Evolutionary conservation across 1,140 invertebrate genomes (phyloP).

Genomic region (Stenopsyche tienmushanensis): DNA sequence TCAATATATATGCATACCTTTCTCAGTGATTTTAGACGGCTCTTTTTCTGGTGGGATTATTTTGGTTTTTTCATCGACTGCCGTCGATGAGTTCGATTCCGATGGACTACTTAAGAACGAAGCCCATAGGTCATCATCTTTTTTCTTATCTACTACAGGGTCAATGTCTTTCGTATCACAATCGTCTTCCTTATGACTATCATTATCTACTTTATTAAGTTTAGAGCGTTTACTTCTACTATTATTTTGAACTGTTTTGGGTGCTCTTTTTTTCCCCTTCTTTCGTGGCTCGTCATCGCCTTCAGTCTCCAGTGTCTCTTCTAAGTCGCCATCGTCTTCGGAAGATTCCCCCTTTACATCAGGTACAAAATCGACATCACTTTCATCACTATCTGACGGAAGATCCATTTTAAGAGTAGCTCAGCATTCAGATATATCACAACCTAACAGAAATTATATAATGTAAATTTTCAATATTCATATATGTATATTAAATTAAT

Average conservation of each 20-base stretch:
- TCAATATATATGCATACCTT: constrained; percentile 29
- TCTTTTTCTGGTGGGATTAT: constrained; percentile 18
- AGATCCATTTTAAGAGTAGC: constrained; percentile 40
- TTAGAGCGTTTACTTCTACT: constrained; percentile 41
- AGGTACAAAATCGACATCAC: constrained; percentile 56
- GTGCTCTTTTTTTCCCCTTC: constrained; percentile 48
- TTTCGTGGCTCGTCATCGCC: constrained; percentile 46
- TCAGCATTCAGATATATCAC: too few species aligned
- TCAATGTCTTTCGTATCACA: constrained; percentile 48
- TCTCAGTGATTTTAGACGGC: constrained; percentile 17
- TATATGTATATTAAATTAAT: too few species aligned
- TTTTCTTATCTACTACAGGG: constrained; percentile 65
- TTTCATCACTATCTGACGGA: constrained; percentile 52
- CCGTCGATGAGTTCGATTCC: constrained; percentile 21
- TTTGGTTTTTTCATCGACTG: neutral
- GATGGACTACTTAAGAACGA: constrained; percentile 71
- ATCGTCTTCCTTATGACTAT: constrained; percentile 40
- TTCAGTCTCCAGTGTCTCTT: constrained; percentile 51
- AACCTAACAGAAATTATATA: too few species aligned
- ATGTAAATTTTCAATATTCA: too few species aligned
- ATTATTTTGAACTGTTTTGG: constrained; percentile 39
- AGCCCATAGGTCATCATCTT: constrained; percentile 71
- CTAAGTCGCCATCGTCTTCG: constrained; percentile 41
- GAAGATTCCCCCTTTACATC: constrained; percentile 48
- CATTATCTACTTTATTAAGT: constrained; percentile 32